Conservation (phyloP, 2,113 vertebrate genomes). For the Gymnogyps californianus region DNA sequence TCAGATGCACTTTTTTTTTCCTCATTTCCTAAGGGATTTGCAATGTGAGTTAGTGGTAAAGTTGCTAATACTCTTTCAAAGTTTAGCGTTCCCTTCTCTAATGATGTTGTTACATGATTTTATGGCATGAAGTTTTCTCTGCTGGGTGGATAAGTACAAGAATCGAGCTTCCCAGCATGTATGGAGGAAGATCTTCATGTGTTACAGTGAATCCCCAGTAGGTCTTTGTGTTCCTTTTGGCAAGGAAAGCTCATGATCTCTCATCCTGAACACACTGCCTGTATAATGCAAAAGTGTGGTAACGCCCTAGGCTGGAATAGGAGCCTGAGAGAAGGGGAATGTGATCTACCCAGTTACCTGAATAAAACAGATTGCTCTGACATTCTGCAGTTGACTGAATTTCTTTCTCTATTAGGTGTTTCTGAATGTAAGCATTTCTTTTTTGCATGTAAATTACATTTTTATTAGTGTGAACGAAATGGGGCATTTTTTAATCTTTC, state of each 20-base stretch:
- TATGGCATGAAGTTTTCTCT: not conserved
- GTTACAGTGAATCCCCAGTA: not conserved
- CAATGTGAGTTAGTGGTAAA: not conserved
- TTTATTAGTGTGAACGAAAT: not conserved
- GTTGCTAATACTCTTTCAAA: not conserved
- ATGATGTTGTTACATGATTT: not conserved
- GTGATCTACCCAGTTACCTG: not conserved
- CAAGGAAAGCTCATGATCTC: not conserved
- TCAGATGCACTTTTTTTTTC: not conserved
- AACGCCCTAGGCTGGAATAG: not conserved
- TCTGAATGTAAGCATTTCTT: not conserved
- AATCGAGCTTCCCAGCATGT: not conserved
- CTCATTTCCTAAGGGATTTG: not conserved
- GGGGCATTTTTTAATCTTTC: not conserved
- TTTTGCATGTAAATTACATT: not conserved
- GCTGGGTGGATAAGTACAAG: not conserved
- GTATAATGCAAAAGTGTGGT: not conserved
- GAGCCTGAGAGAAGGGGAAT: accelerated
- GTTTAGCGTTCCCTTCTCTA: not conserved
- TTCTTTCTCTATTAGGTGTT: not conserved
- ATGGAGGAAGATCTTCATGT: not conserved
- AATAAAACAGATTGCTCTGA: not conserved
- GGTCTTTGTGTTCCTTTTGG: not conserved
- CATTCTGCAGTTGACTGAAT: not conserved
- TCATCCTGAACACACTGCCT: not conserved